A percentile compares a stretch with the other conserved stretches of the same genome.
Conservation (phyloP, 1,140 invertebrate species). For the Asbolus verrucosus region DNA sequence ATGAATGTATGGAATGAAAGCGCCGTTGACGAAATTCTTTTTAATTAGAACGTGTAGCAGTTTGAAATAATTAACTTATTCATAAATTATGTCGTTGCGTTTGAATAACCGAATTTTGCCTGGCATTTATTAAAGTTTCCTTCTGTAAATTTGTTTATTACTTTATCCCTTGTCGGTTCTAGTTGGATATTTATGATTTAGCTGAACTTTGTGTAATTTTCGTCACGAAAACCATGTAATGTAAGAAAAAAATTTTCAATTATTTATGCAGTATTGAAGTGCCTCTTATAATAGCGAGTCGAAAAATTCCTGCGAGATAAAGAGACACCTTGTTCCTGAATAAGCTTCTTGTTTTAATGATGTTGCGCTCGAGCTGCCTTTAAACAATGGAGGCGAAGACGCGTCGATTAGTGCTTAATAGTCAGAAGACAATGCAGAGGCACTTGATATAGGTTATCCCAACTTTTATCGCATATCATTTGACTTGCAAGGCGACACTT, state of each 20-base stretch:
- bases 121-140: slow-evolving; percentile 37
- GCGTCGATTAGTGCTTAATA: slow-evolving; percentile 45
- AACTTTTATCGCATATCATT: slow-evolving; percentile 42
- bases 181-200: slow-evolving; percentile 37
- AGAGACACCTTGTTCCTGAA: slow-evolving; percentile 33
- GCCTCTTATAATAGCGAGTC: slow-evolving; percentile 2
- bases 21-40: slow-evolving; percentile 3
- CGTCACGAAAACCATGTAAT: slow-evolving; percentile 36
- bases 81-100: slow-evolving; percentile 37
- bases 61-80: slow-evolving; percentile 35
- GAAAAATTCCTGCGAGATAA: slow-evolving; percentile 31
- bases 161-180: slow-evolving; percentile 32
- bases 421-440: slow-evolving; percentile 28
- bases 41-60: slow-evolving; percentile 23
- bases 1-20: background rate
- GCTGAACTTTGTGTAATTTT: slow-evolving; percentile 30
- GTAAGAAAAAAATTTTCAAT: slow-evolving; percentile 27
- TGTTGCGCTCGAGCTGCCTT: slow-evolving; percentile 41
- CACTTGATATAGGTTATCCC: slow-evolving; percentile 22
- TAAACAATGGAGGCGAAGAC: slow-evolving; percentile 38
- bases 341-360: slow-evolving; percentile 39
- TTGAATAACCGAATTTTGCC: slow-evolving; percentile 34
- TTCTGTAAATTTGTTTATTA: slow-evolving; percentile 39
- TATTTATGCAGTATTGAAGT: slow-evolving; percentile 33
- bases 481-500: slow-evolving; percentile 21